These are phyloP conservation scores for Tromatobia lineatoria DNA, from an alignment of 2,888 invertebrate genomes.

Conservation along the genomic window DNA sequence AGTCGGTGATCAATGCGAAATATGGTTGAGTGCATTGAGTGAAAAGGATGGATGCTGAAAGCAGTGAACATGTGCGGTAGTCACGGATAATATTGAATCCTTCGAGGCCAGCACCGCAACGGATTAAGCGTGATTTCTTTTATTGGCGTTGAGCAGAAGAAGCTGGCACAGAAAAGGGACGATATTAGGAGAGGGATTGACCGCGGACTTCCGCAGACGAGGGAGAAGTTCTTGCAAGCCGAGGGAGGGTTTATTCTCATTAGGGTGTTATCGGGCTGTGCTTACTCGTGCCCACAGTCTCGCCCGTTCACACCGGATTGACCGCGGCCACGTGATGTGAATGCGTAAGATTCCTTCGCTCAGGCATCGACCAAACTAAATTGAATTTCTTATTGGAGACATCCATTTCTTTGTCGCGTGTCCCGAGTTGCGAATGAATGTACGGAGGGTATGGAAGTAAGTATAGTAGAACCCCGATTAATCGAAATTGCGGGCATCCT, in stretches of 20 bases:
- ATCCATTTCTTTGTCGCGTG: conserved; percentile 54
- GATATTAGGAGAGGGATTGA: conserved; percentile 20
- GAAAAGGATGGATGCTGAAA: conserved; percentile 8
- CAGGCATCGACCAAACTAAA: conserved; percentile 41
- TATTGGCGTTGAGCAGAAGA: conserved; percentile 47
- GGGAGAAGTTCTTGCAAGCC: conserved; percentile 36
- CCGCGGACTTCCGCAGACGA: conserved; percentile 29
- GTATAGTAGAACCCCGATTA: not conserved
- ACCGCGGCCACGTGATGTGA: conserved; percentile 57
- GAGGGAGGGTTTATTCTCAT: conserved; percentile 58
- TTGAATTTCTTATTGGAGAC: conserved; percentile 56
- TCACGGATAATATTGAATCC: conserved; percentile 52
- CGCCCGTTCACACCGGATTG: conserved; percentile 44
- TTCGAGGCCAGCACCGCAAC: not conserved
- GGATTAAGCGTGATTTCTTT: conserved; percentile 59
- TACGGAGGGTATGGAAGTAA: not conserved
- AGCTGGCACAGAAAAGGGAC: conserved; percentile 24
- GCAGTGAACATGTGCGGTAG: conserved; percentile 24
- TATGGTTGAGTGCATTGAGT: not conserved
- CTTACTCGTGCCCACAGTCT: conserved; percentile 36
- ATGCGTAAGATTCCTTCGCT: conserved; percentile 40
- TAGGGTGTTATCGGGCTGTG: conserved; percentile 49
- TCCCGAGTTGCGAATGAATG: conserved; percentile 34
- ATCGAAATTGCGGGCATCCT: not conserved
- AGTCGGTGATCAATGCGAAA: not conserved